phyloP scores from a whole-genome alignment of 1,140 invertebrate species.

The Brachionus paranguensis region DNA sequence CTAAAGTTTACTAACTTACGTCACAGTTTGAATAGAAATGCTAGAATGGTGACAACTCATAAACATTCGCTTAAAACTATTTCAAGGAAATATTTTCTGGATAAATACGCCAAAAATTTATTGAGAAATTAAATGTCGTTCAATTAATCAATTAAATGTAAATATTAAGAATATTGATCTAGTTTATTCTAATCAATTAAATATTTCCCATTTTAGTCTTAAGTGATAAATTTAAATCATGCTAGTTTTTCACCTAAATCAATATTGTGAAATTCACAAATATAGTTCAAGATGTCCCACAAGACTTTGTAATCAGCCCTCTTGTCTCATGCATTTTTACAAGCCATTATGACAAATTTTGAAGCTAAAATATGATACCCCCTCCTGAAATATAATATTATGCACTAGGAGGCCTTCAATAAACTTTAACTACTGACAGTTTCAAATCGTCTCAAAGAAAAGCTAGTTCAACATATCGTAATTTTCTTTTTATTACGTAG shows the following conservation, averaged over 20 bases:
- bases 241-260: background rate
- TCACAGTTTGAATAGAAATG: background rate
- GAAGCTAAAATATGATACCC: too few relatives aligned
- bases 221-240: background rate
- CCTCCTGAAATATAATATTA: too few relatives aligned
- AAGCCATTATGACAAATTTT: too few relatives aligned
- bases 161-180: background rate
- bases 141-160: background rate
- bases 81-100: background rate
- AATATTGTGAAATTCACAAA: too few relatives aligned
- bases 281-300: too few relatives aligned
- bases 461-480: too few relatives aligned
- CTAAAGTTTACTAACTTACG: background rate
- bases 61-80: background rate
- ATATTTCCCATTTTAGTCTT: background rate
- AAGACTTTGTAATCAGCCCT: too few relatives aligned
- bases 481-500: too few relatives aligned
- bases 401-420: too few relatives aligned
- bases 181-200: background rate
- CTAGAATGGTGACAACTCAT: background rate
- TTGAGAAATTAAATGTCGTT: background rate
- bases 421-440: too few relatives aligned
- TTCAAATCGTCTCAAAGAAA: too few relatives aligned
- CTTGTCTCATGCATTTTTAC: too few relatives aligned
- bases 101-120: background rate